Percentiles rank a stretch among this genome's conserved stretches.
phyloP scores from a whole-genome alignment of 2,113 vertebrate species.

The Promerops cafer region DNA sequence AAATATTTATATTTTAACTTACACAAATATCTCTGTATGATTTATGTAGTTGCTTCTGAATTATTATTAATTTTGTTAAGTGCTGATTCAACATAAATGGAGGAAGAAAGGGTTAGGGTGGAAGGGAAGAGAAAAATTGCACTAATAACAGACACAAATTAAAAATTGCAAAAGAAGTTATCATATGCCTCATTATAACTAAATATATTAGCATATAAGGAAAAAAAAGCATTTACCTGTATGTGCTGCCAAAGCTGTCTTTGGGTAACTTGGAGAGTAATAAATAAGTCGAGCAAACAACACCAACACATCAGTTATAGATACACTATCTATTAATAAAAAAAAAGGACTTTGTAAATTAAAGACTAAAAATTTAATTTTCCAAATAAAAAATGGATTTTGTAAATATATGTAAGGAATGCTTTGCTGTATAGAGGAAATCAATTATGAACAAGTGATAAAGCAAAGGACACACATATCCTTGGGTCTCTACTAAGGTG shows the following conservation, averaged over 20 bases:
- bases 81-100: neutral
- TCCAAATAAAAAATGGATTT: neutral
- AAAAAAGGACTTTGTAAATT: neutral
- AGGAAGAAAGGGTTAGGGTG: neutral
- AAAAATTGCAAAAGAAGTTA: neutral
- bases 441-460: neutral
- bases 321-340: constrained; percentile 70
- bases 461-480: neutral
- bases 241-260: constrained; percentile 28
- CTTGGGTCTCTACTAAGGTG: neutral
- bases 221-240: constrained; percentile 74
- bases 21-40: neutral
- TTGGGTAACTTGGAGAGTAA: constrained; percentile 75
- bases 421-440: neutral
- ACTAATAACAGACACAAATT: neutral
- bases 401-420: neutral
- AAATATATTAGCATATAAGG: neutral
- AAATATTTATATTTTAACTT: neutral
- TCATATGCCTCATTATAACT: neutral
- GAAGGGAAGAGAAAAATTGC: neutral
- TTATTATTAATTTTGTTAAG: neutral
- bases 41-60: neutral
- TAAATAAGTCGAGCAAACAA: constrained; percentile 84
- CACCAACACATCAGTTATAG: constrained; percentile 81
- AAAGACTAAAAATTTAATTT: neutral